Percentiles rank a stretch among this genome's conserved stretches.
These are phyloP conservation scores for Spatulosminthurus flaviceps DNA, from an alignment of 2,888 invertebrate genomes.

Conservation along the genomic window DNA sequence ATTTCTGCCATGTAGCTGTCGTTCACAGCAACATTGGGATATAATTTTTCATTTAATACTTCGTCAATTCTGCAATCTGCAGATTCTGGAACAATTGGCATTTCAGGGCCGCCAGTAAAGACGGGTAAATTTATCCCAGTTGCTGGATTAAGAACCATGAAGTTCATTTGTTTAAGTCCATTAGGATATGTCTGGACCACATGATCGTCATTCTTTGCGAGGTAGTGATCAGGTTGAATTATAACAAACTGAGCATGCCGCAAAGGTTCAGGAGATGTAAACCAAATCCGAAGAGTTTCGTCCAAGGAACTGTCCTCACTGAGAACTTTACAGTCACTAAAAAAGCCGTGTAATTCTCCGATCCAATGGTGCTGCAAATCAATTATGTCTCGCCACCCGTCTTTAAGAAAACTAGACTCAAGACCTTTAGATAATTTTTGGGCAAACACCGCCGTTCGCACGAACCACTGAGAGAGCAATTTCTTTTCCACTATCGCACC, in stretches of 20 bases:
- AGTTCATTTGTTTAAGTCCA: slow-evolving; percentile 58
- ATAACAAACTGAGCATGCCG: slow-evolving; percentile 77
- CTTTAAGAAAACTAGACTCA: slow-evolving; percentile 66
- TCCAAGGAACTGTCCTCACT: slow-evolving; percentile 57
- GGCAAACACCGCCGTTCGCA: slow-evolving; percentile 86
- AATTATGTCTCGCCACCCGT: slow-evolving; percentile 85
- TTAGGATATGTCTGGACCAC: slow-evolving; percentile 45
- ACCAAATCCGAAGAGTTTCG: slow-evolving; percentile 75
- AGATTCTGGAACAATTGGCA: slow-evolving; percentile 69
- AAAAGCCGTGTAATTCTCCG: slow-evolving; percentile 82
- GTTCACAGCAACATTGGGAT: slow-evolving; percentile 26
- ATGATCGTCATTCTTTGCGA: slow-evolving; percentile 66
- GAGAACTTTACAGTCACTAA: slow-evolving; percentile 74
- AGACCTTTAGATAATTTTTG: slow-evolving; percentile 69
- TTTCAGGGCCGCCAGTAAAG: slow-evolving; percentile 65
- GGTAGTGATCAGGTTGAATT: slow-evolving; percentile 71
- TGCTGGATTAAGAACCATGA: slow-evolving; percentile 74
- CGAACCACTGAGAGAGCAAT: slow-evolving; percentile 92
- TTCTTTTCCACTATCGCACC: slow-evolving; percentile 93
- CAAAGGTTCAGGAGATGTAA: slow-evolving; percentile 77
- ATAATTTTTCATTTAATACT: slow-evolving; percentile 70
- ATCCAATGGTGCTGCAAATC: slow-evolving; percentile 90
- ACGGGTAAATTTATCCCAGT: slow-evolving; percentile 74
- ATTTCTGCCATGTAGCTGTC: slow-evolving; percentile 30
- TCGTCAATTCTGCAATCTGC: slow-evolving; percentile 79